These are phyloP conservation scores for Diorhabda sublineata DNA, from an alignment of 1,140 invertebrate genomes.

Conservation along the genomic window DNA sequence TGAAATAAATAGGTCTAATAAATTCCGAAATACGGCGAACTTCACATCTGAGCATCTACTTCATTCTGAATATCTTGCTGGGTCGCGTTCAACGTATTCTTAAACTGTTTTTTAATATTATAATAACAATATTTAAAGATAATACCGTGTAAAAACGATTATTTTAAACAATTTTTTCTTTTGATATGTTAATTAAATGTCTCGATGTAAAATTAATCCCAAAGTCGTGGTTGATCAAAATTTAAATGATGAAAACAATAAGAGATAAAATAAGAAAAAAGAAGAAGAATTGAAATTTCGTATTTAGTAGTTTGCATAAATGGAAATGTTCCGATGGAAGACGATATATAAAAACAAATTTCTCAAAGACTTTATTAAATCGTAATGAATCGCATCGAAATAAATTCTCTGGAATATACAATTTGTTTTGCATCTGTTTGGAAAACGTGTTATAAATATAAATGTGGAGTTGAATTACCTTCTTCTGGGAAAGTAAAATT, in stretches of 20 bases:
- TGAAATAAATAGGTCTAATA: constrained; percentile 45
- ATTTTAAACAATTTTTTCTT: too few relatives aligned
- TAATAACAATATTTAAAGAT: too few relatives aligned
- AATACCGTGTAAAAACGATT: too few relatives aligned
- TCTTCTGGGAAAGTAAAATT: neutral
- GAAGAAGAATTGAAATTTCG: too few relatives aligned
- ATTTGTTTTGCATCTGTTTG: neutral
- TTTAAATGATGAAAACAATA: too few relatives aligned
- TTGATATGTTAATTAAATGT: too few relatives aligned
- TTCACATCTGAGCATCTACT: constrained; percentile 20
- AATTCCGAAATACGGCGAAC: constrained; percentile 32
- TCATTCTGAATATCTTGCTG: constrained; percentile 4
- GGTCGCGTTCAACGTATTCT: too few relatives aligned
- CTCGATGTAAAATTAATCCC: too few relatives aligned
- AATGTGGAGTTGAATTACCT: neutral
- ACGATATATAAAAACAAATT: neutral
- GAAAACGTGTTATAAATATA: neutral
- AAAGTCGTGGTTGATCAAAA: too few relatives aligned
- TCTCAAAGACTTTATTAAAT: neutral
- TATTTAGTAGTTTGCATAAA: too few relatives aligned
- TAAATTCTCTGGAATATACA: neutral
- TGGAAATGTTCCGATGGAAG: neutral
- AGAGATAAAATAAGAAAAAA: too few relatives aligned
- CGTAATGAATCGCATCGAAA: neutral
- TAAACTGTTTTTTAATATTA: too few relatives aligned